A percentile compares a stretch with the other conserved stretches of the same genome.
Conservation (phyloP, 1,140 invertebrate species). For the Drosophila nigrodunni region DNA sequence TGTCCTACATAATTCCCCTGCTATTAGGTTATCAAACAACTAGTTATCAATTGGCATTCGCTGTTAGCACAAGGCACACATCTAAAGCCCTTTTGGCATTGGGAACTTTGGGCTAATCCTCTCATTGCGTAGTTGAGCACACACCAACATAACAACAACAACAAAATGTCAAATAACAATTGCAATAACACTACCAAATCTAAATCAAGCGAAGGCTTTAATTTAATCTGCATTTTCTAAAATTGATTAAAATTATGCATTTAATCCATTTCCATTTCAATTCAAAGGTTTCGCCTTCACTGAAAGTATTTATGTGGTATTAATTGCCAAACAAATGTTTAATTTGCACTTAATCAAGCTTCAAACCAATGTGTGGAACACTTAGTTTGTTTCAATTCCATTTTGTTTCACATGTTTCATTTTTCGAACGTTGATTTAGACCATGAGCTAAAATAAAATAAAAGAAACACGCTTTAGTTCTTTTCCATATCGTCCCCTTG, state of each 20-base stretch:
- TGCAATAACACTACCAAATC: neutral
- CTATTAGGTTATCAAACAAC: neutral
- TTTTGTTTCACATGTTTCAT: neutral
- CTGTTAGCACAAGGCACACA: slow-evolving; percentile 7
- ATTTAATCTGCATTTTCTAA: too few species aligned
- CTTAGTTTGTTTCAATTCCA: slow-evolving; percentile 14
- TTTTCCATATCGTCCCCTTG: too few species aligned
- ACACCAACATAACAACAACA: neutral
- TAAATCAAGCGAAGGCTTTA: neutral
- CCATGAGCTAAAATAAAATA: too few species aligned
- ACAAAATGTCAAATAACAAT: neutral
- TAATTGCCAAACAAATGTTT: too few species aligned
- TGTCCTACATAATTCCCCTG: neutral
- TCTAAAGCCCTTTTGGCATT: slow-evolving; percentile 16
- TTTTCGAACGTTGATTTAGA: neutral
- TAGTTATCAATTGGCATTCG: slow-evolving; percentile 27
- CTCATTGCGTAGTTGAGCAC: neutral
- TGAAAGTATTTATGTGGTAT: too few species aligned
- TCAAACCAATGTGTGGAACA: neutral
- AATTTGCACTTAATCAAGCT: too few species aligned
- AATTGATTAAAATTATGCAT: too few species aligned
- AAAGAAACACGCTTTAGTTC: too few species aligned
- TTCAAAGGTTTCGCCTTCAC: too few species aligned
- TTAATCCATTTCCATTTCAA: too few species aligned
- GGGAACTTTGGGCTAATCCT: slow-evolving; percentile 14